A percentile compares a stretch with the other conserved stretches of the same genome.
Conservation (phyloP, 2,888 invertebrate species). For the Heliconius charithonia region DNA sequence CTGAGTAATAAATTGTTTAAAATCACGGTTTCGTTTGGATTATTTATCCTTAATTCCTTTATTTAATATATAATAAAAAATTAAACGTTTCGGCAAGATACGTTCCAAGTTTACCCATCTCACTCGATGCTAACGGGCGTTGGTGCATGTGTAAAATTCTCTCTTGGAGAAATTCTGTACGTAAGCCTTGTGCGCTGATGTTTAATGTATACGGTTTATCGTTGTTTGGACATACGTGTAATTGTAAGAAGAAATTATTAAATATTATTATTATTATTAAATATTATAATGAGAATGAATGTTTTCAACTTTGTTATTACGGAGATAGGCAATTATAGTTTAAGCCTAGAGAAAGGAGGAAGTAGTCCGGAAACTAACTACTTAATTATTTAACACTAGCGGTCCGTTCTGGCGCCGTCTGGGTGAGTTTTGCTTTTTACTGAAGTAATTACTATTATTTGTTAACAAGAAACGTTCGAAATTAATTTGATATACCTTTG, state of each 20-base stretch:
- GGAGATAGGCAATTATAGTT: constrained; percentile 18
- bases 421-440: neutral
- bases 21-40: neutral
- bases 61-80: neutral
- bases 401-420: constrained; percentile 3
- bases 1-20: neutral
- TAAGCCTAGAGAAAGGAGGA: constrained; percentile 12
- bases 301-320: constrained; percentile 7
- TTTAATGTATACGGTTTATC: constrained; percentile 67
- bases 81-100: neutral
- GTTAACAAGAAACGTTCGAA: neutral
- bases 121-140: constrained; percentile 56
- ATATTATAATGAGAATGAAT: constrained; percentile 7
- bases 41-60: neutral
- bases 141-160: constrained; percentile 65
- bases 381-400: constrained; percentile 21
- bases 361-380: constrained; percentile 22
- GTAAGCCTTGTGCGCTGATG: constrained; percentile 59
- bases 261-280: neutral
- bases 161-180: constrained; percentile 69
- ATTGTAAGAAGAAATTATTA: constrained; percentile 16
- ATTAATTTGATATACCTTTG: neutral
- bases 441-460: neutral
- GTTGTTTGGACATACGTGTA: constrained; percentile 7
- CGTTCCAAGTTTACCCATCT: constrained; percentile 50